Conservation (phyloP, 2,888 invertebrate species). For the Cheilosia vernalis region DNA sequence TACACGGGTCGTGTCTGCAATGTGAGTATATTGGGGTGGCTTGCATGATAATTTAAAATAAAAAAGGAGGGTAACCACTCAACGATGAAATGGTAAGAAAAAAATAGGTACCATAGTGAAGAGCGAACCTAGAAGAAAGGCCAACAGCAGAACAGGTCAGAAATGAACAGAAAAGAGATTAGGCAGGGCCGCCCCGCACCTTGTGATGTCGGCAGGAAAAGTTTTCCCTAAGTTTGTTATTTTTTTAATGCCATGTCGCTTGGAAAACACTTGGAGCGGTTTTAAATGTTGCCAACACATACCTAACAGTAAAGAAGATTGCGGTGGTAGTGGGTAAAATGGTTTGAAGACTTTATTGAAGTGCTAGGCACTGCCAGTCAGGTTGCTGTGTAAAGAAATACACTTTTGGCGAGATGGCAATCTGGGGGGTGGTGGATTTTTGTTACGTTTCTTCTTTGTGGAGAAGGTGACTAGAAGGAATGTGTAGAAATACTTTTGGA, state of each 20-base stretch:
- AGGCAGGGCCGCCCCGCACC: background rate
- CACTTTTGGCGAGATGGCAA: too few relatives aligned
- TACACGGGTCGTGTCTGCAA: constrained; percentile 16
- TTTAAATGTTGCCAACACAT: constrained; percentile 58
- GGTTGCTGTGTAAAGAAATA: too few relatives aligned
- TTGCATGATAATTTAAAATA: constrained; percentile 23
- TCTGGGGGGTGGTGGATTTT: background rate
- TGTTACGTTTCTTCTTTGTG: background rate
- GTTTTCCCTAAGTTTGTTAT: constrained; percentile 59
- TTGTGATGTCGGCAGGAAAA: constrained; percentile 55
- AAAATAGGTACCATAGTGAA: background rate
- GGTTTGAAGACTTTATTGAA: background rate
- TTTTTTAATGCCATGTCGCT: constrained; percentile 62
- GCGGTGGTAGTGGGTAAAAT: background rate
- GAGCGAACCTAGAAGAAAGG: constrained; percentile 27
- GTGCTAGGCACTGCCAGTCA: constrained; percentile 8
- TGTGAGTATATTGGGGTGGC: constrained; percentile 2
- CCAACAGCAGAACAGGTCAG: constrained; percentile 44
- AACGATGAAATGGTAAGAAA: constrained; percentile 19
- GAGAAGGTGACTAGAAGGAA: constrained; percentile 18
- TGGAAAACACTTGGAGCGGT: constrained; percentile 66
- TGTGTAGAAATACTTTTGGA: constrained; percentile 18
- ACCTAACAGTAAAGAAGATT: constrained; percentile 30
- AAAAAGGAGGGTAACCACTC: background rate
- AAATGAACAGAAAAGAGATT: constrained; percentile 57